phyloP scores from a whole-genome alignment of 2,888 invertebrate species.

The Hypena proboscidalis region DNA sequence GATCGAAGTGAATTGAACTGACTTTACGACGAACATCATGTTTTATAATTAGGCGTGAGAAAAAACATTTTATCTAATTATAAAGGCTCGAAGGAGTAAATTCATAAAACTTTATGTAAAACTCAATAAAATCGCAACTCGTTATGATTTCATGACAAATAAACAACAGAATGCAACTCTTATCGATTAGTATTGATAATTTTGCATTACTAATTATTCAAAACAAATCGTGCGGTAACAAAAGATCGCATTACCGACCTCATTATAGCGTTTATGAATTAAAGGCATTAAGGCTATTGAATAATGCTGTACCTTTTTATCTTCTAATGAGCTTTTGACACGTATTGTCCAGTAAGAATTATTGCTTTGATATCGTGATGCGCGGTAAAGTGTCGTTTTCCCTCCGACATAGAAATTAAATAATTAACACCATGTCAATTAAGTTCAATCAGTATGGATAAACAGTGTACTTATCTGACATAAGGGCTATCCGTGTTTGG shows the following conservation, averaged over 20 bases:
- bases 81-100: too few species aligned
- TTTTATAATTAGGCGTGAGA: too few species aligned
- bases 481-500: too few species aligned
- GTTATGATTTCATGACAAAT: constrained; percentile 1
- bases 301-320: constrained; percentile 18
- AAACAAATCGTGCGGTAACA: not conserved
- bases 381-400: constrained; percentile 13
- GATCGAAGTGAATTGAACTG: too few species aligned
- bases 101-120: too few species aligned
- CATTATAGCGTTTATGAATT: constrained; percentile 18
- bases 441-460: too few species aligned
- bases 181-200: too few species aligned
- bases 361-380: constrained; percentile 13
- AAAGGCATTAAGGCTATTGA: constrained; percentile 5
- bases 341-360: constrained; percentile 27
- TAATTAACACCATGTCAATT: not conserved
- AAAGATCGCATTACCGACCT: constrained; percentile 6
- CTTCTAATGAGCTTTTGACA: constrained; percentile 21
- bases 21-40: too few species aligned
- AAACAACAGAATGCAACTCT: too few species aligned
- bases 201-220: not conserved
- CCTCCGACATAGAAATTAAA: not conserved
- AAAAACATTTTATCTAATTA: too few species aligned
- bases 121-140: not conserved
- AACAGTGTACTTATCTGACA: too few species aligned